Evolutionary conservation across 2,113 vertebrate species (phyloP), one percentile per base, ranked within the genome.

Genomic region (Pseudorasbora parva): DNA sequence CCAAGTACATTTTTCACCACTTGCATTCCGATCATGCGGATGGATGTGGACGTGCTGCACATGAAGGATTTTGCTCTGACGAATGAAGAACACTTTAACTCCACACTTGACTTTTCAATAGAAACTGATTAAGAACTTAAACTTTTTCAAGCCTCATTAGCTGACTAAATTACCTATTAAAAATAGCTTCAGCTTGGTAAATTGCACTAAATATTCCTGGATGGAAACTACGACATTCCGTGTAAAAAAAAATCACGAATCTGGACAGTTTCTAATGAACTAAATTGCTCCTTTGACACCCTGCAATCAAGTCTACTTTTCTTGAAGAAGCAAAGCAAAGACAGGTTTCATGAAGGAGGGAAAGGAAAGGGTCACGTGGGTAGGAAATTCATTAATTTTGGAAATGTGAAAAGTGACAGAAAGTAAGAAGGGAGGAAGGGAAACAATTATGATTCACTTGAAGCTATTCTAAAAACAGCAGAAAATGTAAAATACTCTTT

Each of bases 361-460:
- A n/a, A n/a, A n/a, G n/a, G n/a, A n/a, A n/a, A n/a, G 21, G 60
- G 25, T 37, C 23, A 73, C 60, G 43, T 49, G 80, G 49, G 62
- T 57, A 27, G 59, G 49, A 80, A 79, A 85, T 79, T 49, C 49
- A 59, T 47, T 74, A 21, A 82, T 77, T 64, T 51, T 81, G 2
- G 21, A 11, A 3, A 60, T 57, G 47, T 84, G 75, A 84, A 45
- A 51, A 25, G 25, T 74, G 25, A 51, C 23, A 17, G 30, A 27
- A 74, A 15, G 12, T 79, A 79, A 45, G 10, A n/a, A 33, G 66
- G 30, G 30, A 73, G 27, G 41, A 23, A 62, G 19, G 69, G 41
- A 83, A 19, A 33, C 15, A 54, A 17, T 21, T 19, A 59, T 1
- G 2, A 62, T 47, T 45, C 23, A 64, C 47, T 47, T 47, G 56